These are phyloP conservation scores for Acromyrmex echinatior DNA, from an alignment of 1,140 invertebrate species.

Conservation along the genomic window DNA sequence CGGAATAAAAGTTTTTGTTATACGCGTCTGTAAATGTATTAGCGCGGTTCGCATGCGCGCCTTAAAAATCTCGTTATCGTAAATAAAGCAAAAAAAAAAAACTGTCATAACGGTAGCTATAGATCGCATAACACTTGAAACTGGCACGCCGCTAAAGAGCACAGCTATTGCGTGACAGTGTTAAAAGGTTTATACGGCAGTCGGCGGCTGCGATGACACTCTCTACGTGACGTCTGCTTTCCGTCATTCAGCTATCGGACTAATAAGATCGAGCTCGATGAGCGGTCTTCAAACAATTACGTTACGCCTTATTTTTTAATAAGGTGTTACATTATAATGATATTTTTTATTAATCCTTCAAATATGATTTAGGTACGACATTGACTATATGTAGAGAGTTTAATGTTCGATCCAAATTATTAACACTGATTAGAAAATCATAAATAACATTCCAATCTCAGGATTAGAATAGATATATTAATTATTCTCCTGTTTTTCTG, in stretches of 20 bases:
- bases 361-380: background rate
- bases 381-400: background rate
- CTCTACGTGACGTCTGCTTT: constrained; percentile 33
- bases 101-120: constrained; percentile 43
- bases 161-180: constrained; percentile 75
- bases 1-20: background rate
- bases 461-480: background rate
- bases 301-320: background rate
- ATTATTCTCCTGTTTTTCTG: background rate
- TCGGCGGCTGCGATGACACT: constrained; percentile 50
- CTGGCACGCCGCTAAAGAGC: constrained; percentile 50
- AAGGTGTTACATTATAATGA: constrained; percentile 7
- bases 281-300: constrained; percentile 29
- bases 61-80: background rate
- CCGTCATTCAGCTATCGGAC: constrained; percentile 52
- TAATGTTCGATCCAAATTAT: no score
- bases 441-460: background rate
- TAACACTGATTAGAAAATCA: background rate
- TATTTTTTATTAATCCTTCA: constrained; percentile 4
- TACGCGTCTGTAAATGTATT: background rate
- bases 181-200: constrained; percentile 79
- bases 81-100: constrained; percentile 1
- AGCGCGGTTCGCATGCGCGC: background rate
- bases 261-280: constrained; percentile 22
- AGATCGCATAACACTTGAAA: constrained; percentile 36